These are phyloP conservation scores for Caranx melampygus DNA, from an alignment of 2,113 vertebrate genomes.

Conservation along the genomic window DNA sequence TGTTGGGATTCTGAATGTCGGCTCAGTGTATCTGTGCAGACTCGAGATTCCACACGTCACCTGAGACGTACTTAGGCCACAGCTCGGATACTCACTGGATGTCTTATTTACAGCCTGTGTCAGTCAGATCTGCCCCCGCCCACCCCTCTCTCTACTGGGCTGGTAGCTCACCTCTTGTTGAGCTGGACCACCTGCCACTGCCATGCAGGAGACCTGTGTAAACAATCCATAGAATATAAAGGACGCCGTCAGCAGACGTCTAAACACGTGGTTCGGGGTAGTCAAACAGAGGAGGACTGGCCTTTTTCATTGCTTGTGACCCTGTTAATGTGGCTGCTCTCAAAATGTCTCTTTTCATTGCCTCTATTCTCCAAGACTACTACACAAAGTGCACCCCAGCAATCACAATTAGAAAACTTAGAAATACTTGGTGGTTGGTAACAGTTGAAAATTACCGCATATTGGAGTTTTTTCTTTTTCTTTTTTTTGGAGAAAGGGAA, in stretches of 20 bases:
- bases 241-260: slow-evolving; percentile 31
- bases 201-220: slow-evolving; percentile 32
- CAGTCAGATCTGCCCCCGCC: background rate
- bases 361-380: slow-evolving; percentile 5
- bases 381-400: slow-evolving; percentile 3
- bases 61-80: slow-evolving; percentile 34
- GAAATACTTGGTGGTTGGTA: background rate
- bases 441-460: background rate
- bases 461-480: background rate
- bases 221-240: slow-evolving; percentile 38
- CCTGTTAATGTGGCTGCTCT: slow-evolving; percentile 30
- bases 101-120: slow-evolving; percentile 57
- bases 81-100: slow-evolving; percentile 35
- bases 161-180: slow-evolving; percentile 43
- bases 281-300: slow-evolving; percentile 34
- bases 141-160: background rate
- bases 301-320: slow-evolving; percentile 25
- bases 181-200: slow-evolving; percentile 63
- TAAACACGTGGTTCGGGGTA: slow-evolving; percentile 34
- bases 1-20: slow-evolving; percentile 65
- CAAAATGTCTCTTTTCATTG: slow-evolving; percentile 45
- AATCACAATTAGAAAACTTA: slow-evolving; percentile 16
- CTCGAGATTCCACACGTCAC: slow-evolving; percentile 51
- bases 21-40: slow-evolving; percentile 54
- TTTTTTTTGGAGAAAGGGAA: background rate